Evolutionary conservation across 64 coral and sea anemone species (phyloP), one percentile per base, ranked within the genome.

Genomic region (Montipora cactus): DNA sequence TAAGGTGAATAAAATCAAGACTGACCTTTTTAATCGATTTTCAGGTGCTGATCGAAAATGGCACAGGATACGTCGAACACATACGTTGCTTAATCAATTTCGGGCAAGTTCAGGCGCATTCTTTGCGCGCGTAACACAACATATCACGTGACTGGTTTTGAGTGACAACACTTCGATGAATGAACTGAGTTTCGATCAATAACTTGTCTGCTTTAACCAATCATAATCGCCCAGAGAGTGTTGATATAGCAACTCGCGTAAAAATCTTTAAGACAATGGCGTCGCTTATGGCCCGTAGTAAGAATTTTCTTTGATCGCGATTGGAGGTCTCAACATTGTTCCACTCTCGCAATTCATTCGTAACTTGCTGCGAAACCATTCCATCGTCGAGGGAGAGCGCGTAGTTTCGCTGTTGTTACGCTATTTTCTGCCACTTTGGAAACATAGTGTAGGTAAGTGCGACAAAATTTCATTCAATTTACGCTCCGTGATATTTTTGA

Each of bases 231-330:
- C 47, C 22, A 66, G 47, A 21, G 69, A 37, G 15, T 88, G 92
- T 93, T 93, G 92, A 93, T 93, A 93, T 93, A 88, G 92, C 92
- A 93, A 93, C 92, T 88, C 61, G 85, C 78, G 75, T 85, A 93
- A 88, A 78, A 77, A 82, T 51, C 78, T 77, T 67, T 80, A 81
- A 93, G 92, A 81, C 92, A 93, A 93, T 93, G 92, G 92, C 92
- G 92, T 93, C 92, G 83, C 37, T 93, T 93, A 81, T 23, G 59
- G 44, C 47, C 50, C 49, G 84, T 93, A 93, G 92, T 93, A 93
- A 93, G 78, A 46, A 79, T 93, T 93, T 93, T 88, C 75, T 64
- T 37, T 48, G 66, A 52, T 52, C 75, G 28, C 77, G 59, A 59
- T 47, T 47, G 25, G 87, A 74, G 44, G 25, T 59, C 21, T 46